These are phyloP conservation scores for Nephrocerus scutellatus DNA, from an alignment of 2,888 invertebrate genomes.

Conservation along the genomic window DNA sequence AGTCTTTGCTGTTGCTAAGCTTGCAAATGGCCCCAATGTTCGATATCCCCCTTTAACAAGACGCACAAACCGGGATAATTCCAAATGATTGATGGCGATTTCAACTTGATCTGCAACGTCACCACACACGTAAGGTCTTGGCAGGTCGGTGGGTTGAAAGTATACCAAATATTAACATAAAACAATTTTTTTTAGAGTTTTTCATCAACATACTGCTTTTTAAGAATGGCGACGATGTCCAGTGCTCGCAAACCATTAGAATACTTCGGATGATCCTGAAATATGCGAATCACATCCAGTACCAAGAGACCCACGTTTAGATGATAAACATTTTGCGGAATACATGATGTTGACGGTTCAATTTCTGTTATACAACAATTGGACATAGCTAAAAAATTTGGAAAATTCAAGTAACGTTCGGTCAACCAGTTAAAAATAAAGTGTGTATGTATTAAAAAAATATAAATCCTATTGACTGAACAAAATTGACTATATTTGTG, in stretches of 20 bases:
- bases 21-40: slow-evolving; percentile 44
- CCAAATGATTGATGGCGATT: slow-evolving; percentile 36
- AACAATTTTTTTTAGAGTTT: not conserved
- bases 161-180: not conserved
- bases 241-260: slow-evolving; percentile 32
- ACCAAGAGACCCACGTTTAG: slow-evolving; percentile 40
- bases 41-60: slow-evolving; percentile 36
- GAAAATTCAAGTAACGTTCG: too few relatives aligned
- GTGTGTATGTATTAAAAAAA: too few relatives aligned
- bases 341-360: slow-evolving; percentile 31
- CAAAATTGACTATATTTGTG: too few relatives aligned
- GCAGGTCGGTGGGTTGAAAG: not conserved
- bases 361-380: too few relatives aligned
- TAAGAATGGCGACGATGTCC: slow-evolving; percentile 36
- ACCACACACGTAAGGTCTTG: slow-evolving; percentile 38
- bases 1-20: slow-evolving; percentile 36
- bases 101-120: slow-evolving; percentile 41
- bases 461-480: too few relatives aligned
- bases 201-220: slow-evolving; percentile 35
- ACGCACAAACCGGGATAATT: slow-evolving; percentile 36
- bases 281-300: slow-evolving; percentile 39
- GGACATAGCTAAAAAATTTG: too few relatives aligned
- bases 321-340: slow-evolving; percentile 36
- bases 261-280: slow-evolving; percentile 43
- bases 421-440: too few relatives aligned